Evolutionary conservation across 1,140 invertebrate species (phyloP), one percentile per base, ranked within the genome.

Genomic region (Pristionchus pacificus): DNA sequence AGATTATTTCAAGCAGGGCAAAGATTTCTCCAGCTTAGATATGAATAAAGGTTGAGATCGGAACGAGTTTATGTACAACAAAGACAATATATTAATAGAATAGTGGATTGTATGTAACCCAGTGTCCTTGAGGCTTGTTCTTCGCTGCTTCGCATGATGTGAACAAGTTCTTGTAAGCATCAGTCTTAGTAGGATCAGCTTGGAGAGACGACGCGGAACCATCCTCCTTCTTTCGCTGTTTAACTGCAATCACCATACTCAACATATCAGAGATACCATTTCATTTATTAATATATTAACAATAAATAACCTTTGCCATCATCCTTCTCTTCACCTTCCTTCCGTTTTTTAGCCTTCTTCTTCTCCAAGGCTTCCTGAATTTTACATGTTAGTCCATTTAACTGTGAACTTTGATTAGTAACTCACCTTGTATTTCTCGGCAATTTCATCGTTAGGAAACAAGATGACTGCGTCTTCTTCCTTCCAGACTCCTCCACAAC

Each of bases 91-190:
- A 6, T 83, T 66, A 95, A 88, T 93, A 93, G 85, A 94, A 97
- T 83, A 93, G 91, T 64, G 94, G 94, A 88, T 97, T 97, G 83
- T 93, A 96, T 3, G 95, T 97, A 65, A 98, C 89, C 95, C 95
- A 98, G 84, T 98, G 93, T 2, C 92, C 93, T 80, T 90, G 90
- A 33, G 90, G 88, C 84, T 97, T 92, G 62, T 91, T 89, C 79
- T 91, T 88, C 31, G 94, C 93, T 61, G 88, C 90, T 81, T 92
- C 89, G 83, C 93, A 92, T 19, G 90, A 89, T 0, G 93, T 97
- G 80, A 98, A 98, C 27, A 98, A 85, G 27, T 93, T 96, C 85
- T 98, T 98, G 80, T 91, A 95, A 0, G 93, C 92, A 84, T 92
- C 90, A 70, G 90, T 91, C 0, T 90, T 90, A 76, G 91, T 91